Evolutionary conservation across 2,888 invertebrate genomes (phyloP).

Genomic region (Brachylomia viminalis): DNA sequence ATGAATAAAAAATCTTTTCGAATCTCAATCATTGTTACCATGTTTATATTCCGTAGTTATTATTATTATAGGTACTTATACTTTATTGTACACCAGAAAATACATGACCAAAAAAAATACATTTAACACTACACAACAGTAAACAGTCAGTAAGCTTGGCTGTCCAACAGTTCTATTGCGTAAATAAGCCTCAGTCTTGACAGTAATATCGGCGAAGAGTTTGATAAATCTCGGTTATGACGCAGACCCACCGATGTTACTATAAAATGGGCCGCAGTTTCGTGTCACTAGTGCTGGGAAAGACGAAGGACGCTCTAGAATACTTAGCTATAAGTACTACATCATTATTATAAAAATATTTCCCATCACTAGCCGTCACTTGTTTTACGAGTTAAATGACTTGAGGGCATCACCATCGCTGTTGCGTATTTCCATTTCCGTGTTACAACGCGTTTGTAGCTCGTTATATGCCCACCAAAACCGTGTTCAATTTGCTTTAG

Average conservation of each 20-base stretch:
- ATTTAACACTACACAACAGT: not conserved
- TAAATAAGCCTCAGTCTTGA: constrained; percentile 32
- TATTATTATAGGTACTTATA: not conserved
- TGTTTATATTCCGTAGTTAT: not conserved
- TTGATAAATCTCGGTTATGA: constrained; percentile 21
- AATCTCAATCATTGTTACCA: not conserved
- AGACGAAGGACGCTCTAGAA: constrained; percentile 4
- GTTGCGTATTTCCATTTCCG: not conserved
- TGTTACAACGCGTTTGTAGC: not conserved
- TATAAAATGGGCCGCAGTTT: constrained; percentile 9
- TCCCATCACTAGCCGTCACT: constrained; percentile 33
- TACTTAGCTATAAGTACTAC: constrained; percentile 2
- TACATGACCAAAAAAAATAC: not conserved
- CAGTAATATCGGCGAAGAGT: constrained; percentile 32
- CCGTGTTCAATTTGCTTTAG: too few relatives aligned
- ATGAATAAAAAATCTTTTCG: not conserved
- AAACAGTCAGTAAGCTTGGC: not conserved
- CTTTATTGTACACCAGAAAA: not conserved
- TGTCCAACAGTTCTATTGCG: not conserved
- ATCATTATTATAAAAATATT: constrained; percentile 21
- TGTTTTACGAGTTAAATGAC: constrained; percentile 12
- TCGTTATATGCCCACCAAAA: too few relatives aligned
- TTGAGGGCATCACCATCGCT: constrained; percentile 20
- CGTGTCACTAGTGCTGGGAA: constrained; percentile 33
- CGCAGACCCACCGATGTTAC: constrained; percentile 37